Evolutionary conservation across 2,113 vertebrate genomes (phyloP), one percentile per base, ranked within the genome.

Genomic region (Panthera tigris): DNA sequence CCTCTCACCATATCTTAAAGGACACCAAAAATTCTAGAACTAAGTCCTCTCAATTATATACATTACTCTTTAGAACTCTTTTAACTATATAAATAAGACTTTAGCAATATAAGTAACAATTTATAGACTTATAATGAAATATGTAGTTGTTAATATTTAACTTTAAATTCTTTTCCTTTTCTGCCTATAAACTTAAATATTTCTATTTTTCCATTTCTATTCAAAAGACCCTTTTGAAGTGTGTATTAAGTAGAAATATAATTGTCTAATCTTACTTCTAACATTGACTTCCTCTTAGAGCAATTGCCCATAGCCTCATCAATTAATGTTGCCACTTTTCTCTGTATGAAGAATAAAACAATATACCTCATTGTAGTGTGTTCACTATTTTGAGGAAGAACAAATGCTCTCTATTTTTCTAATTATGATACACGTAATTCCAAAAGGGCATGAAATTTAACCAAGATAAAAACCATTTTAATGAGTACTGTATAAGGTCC

Each of bases 171-270:
- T 39, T 89, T 93, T 92, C 27, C 45, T 80, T 95, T 90, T 52
- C 71, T 90, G 6, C n/a, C 41, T 95, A 85, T 84, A 61, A 95
- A 66, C 10, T 92, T 52, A 95, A 89, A 89, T 81, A 85, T 68
- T 90, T 66, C 55, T 86, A 57, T 90, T 50, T 21, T 66, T 93
- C 13, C 18, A 89, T 82, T 90, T 93, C 29, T 84, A 76, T 84
- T 89, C 52, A 80, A 89, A 95, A 89, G 16, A 73, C 10, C 3
- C 7, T 41, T 95, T 81, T 97, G 80, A 95, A 61, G 31, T 81
- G 25, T 85, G 25, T 25, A 68, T 74, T 93, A 86, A 93, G 50
- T 41, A 81, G 80, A 65, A 84, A 73, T 81, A 81, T 93, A 80
- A 86, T 33, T 85, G 52, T 61, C 83, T 76, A 93, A n/a, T 86